Percentiles rank a stretch among this genome's conserved stretches.
Evolutionary conservation across 2,113 vertebrate genomes (phyloP).

Genomic region (Hemibagrus wyckioides): DNA sequence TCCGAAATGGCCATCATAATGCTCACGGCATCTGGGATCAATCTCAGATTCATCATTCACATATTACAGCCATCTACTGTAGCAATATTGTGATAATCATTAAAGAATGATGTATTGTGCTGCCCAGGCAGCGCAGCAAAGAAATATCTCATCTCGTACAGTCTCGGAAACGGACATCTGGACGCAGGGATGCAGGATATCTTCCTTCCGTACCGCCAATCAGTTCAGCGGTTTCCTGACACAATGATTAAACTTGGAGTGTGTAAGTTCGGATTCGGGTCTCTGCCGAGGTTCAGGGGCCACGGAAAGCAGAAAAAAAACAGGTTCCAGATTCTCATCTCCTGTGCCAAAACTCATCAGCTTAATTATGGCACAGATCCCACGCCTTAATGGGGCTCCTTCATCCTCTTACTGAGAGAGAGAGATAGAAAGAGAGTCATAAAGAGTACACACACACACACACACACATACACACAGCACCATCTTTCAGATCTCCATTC

Average conservation of each 20-base stretch:
- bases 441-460: background rate
- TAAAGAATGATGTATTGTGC: background rate
- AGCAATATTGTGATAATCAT: background rate
- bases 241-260: background rate
- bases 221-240: background rate
- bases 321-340: constrained; percentile 22
- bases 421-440: background rate
- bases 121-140: background rate
- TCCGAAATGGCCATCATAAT: background rate
- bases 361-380: constrained; percentile 48
- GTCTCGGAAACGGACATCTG: background rate
- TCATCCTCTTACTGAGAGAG: background rate
- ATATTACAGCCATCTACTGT: background rate
- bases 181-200: background rate
- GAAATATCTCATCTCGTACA: too few relatives aligned
- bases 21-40: background rate
- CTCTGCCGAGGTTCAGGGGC: too few relatives aligned
- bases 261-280: background rate
- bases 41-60: background rate
- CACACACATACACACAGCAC: background rate
- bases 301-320: background rate
- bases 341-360: constrained; percentile 48
- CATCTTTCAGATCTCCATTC: constrained; percentile 9
- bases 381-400: background rate
- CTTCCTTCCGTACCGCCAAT: background rate